Evolutionary conservation across 1,140 invertebrate genomes (phyloP), one percentile per base, ranked within the genome.

Genomic region (Mactra quadrangularis): DNA sequence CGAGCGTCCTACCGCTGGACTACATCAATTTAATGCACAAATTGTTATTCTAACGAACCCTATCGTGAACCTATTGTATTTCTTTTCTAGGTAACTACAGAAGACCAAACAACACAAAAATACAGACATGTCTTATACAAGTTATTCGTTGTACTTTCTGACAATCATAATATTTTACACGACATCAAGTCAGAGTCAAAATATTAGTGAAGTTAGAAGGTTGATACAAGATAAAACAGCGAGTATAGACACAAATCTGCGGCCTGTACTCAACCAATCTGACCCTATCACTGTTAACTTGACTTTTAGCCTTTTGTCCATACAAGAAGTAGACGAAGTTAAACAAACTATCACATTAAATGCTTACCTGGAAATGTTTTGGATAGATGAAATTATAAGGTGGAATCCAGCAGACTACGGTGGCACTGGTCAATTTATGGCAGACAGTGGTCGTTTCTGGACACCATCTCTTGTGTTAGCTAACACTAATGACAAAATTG

Each of bases 341-440:
- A 59, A 57, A 71, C 38, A 55, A 9, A 27, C 29, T 17, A 35
- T 81, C 6, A 45, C 64, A 57, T 27, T 68, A 27, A 45, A 41
- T 33, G 53, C 22, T 6, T 29, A 35, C 2, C 29, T 68, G 25
- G 29, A 59, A 31, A n/a, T 25, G n/a, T 17, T 33, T 29, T 81
- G 77, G 77, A 47, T 27, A 0, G 77, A 81, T 25, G 77, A 81
- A 33, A 68, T 47, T 27, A 70, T 81, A 13, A 41, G 35, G 3
- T 81, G 77, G 77, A 57, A 81, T 38, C 64, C 77, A 22, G 3
- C 31, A 22, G 38, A 57, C 1, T 81, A 81, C 35, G 77, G 66
- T 19, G 62, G 62, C 0, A 81, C 71, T 47, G n/a, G 38, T 0
- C 35, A 57, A 35, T 13, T 81, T 25, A 33, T n/a, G 13, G 47